Percentiles rank a stretch among this genome's conserved stretches.
Conservation (phyloP, 1,140 invertebrate genomes). For the Trypoxylus dichotomus region DNA sequence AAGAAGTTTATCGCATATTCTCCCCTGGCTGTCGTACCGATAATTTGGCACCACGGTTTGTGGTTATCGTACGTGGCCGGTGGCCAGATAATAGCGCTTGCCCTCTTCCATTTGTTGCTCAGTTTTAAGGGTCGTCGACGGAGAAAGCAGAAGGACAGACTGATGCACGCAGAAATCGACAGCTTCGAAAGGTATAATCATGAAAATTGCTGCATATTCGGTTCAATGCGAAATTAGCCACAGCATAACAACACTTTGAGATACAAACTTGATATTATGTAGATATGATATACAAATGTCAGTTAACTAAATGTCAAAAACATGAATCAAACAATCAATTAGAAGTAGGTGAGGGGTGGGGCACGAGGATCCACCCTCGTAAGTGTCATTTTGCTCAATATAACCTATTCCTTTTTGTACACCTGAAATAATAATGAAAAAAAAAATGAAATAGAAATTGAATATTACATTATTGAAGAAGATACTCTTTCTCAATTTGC, state of each 20-base stretch:
- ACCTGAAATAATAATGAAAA: neutral
- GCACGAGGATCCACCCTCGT: too few relatives aligned
- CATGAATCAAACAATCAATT: too few relatives aligned
- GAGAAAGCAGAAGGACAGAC: slow-evolving; percentile 32
- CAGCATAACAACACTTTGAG: too few relatives aligned
- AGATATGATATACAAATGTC: too few relatives aligned
- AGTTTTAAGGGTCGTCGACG: slow-evolving; percentile 40
- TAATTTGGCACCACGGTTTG: slow-evolving; percentile 48
- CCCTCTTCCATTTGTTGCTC: slow-evolving; percentile 45
- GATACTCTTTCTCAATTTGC: slow-evolving; percentile 33
- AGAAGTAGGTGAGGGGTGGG: too few relatives aligned
- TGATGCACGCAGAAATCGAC: slow-evolving; percentile 40
- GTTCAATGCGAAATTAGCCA: too few relatives aligned
- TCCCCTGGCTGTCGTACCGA: slow-evolving; percentile 45
- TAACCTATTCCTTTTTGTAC: neutral
- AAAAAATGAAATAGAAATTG: neutral
- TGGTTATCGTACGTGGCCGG: slow-evolving; percentile 51
- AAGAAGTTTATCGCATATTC: slow-evolving; percentile 49
- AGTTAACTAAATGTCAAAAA: too few relatives aligned
- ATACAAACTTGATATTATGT: too few relatives aligned
- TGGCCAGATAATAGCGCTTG: slow-evolving; percentile 45
- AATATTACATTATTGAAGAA: too few relatives aligned
- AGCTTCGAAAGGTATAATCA: slow-evolving; percentile 50
- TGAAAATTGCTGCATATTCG: too few relatives aligned
- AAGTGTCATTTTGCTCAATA: too few relatives aligned